Evolutionary conservation across 2,888 invertebrate species (phyloP).

Genomic region (Cheilosia impressa): DNA sequence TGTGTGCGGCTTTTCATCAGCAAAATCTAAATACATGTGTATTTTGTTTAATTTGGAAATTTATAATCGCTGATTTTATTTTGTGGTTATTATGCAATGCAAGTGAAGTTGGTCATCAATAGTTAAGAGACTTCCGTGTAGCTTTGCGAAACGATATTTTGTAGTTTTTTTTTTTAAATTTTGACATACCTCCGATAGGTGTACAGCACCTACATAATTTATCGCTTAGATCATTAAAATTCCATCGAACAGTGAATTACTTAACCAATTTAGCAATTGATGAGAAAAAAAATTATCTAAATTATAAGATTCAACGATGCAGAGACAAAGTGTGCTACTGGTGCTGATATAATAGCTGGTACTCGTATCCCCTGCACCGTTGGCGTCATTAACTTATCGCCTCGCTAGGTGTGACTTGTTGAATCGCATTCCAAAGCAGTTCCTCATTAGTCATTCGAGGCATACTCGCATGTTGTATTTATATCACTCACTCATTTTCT

Average conservation of each 20-base stretch:
- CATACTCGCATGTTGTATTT: neutral
- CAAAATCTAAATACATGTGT: neutral
- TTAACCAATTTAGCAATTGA: neutral
- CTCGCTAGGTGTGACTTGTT: slow-evolving; percentile 32
- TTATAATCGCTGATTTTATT: neutral
- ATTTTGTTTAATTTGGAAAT: neutral
- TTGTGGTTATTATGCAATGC: neutral
- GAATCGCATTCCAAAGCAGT: slow-evolving; percentile 36
- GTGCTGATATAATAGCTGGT: neutral
- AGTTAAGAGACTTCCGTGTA: neutral
- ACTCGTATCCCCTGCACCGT: neutral
- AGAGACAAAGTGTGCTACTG: neutral
- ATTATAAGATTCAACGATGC: neutral
- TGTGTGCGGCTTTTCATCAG: neutral
- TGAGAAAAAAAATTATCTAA: too few species aligned
- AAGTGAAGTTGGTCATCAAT: neutral
- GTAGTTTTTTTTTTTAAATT: too few species aligned
- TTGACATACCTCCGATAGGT: too few species aligned
- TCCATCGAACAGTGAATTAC: slow-evolving; percentile 30
- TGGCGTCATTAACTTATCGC: slow-evolving; percentile 26
- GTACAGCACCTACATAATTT: neutral
- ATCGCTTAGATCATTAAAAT: slow-evolving; percentile 6
- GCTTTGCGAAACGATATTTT: neutral
- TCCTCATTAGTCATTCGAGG: slow-evolving; percentile 40
- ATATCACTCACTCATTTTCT: neutral